phyloP scores from a whole-genome alignment of 1,140 invertebrate genomes.

The Philaenus spumarius region DNA sequence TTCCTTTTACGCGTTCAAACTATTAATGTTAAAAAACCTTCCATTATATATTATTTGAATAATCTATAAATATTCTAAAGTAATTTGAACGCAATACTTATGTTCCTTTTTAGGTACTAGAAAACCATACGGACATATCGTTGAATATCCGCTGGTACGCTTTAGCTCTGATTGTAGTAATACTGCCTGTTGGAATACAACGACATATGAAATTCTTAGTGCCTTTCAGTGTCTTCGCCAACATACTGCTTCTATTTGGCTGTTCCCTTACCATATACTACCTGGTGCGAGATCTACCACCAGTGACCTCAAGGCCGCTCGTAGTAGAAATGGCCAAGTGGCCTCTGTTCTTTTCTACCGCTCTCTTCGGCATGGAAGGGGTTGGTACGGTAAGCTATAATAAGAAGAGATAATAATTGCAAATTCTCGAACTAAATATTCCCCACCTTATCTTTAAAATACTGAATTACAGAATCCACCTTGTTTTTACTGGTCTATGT shows the following conservation, averaged over 20 bases:
- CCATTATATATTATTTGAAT: too few relatives aligned
- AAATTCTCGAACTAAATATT: too few relatives aligned
- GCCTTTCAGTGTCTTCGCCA: conserved; percentile 50
- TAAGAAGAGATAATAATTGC: too few relatives aligned
- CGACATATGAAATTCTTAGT: conserved; percentile 53
- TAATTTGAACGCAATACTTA: too few relatives aligned
- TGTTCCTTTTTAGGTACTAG: conserved; percentile 49
- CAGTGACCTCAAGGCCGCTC: conserved; percentile 8
- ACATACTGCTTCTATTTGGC: conserved; percentile 38
- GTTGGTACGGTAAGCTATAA: conserved; percentile 65
- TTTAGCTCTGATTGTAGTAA: conserved; percentile 47
- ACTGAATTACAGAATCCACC: too few relatives aligned
- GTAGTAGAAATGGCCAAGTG: conserved; percentile 21
- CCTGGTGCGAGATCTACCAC: conserved; percentile 44
- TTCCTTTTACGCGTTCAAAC: too few relatives aligned
- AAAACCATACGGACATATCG: conserved; percentile 33
- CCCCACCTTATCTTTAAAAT: too few relatives aligned
- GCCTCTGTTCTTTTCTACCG: conserved; percentile 44
- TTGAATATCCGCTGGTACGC: conserved; percentile 47
- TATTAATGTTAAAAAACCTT: too few relatives aligned
- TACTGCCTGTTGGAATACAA: conserved; percentile 56
- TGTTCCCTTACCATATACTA: conserved; percentile 64
- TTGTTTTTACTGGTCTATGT: too few relatives aligned
- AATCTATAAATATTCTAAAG: too few relatives aligned
- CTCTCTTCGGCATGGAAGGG: conserved; percentile 71